A percentile compares a stretch with the other conserved stretches of the same genome.
These are phyloP conservation scores for Anguilla japonica DNA, from an alignment of 2,113 vertebrate species.

Conservation along the genomic window DNA sequence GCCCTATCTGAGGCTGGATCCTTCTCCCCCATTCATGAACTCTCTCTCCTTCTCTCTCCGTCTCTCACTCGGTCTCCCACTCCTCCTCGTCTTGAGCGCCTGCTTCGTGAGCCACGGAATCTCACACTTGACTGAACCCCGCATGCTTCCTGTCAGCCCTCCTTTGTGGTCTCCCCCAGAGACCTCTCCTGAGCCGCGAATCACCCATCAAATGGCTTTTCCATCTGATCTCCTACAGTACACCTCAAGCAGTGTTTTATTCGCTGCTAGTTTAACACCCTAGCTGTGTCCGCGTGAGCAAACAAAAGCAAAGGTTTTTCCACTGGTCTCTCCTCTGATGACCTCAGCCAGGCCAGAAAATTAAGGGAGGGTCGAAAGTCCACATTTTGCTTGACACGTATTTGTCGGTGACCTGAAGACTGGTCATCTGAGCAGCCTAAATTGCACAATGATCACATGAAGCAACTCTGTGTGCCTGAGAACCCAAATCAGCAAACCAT, in stretches of 20 bases:
- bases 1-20: background rate
- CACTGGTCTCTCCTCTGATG: background rate
- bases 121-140: conserved; percentile 22
- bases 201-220: background rate
- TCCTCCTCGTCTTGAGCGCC: conserved; percentile 17
- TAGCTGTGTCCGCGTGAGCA: background rate
- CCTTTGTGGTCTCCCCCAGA: background rate
- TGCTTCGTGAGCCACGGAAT: conserved; percentile 32
- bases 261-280: background rate
- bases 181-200: background rate
- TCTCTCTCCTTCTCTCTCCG: conserved; percentile 21
- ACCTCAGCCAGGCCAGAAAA: background rate
- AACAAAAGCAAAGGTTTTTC: background rate
- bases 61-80: conserved; percentile 32
- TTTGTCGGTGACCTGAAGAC: no score
- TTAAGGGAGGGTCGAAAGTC: background rate
- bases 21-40: conserved; percentile 16
- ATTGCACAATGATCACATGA: background rate
- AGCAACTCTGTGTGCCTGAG: background rate
- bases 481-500: background rate
- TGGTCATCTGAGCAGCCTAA: no score
- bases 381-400: background rate
- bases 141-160: conserved; percentile 43
- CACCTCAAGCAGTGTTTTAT: background rate
- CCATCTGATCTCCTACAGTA: background rate